These are phyloP conservation scores for Alouatta palliata DNA, from an alignment of 2,113 vertebrate genomes.

Conservation along the genomic window DNA sequence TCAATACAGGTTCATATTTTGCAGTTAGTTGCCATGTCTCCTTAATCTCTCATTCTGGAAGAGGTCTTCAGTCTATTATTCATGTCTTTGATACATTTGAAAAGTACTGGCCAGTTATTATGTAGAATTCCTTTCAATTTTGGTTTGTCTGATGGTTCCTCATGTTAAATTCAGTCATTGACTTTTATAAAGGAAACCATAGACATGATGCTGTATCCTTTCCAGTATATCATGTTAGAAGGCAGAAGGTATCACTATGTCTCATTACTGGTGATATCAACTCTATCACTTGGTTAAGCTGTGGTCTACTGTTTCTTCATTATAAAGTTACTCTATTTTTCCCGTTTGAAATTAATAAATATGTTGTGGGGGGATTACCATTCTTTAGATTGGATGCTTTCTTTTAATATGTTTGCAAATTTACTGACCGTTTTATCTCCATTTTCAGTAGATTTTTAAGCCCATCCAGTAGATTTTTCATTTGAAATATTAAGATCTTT, in stretches of 20 bases:
- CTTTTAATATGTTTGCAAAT: neutral
- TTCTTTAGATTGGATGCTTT: neutral
- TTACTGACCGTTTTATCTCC: neutral
- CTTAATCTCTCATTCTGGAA: neutral
- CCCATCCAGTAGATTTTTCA: neutral
- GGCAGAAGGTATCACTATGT: neutral
- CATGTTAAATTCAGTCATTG: neutral
- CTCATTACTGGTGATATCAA: neutral
- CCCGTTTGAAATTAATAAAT: neutral
- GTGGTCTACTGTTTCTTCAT: neutral
- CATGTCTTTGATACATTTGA: neutral
- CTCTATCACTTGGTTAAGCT: neutral
- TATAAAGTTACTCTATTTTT: neutral
- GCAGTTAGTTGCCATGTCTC: neutral
- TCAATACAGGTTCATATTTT: neutral
- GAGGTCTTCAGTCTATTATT: neutral
- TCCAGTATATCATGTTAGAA: neutral
- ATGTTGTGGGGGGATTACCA: neutral
- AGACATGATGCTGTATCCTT: neutral
- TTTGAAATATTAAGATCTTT: neutral
- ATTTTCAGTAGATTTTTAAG: neutral
- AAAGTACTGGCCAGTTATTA: neutral
- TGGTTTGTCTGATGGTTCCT: neutral
- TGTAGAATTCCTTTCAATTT: neutral
- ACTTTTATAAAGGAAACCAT: neutral